Percentiles rank a stretch among this genome's conserved stretches.
These are phyloP conservation scores for Argyresthia goedartella DNA, from an alignment of 2,888 invertebrate species.

Conservation along the genomic window DNA sequence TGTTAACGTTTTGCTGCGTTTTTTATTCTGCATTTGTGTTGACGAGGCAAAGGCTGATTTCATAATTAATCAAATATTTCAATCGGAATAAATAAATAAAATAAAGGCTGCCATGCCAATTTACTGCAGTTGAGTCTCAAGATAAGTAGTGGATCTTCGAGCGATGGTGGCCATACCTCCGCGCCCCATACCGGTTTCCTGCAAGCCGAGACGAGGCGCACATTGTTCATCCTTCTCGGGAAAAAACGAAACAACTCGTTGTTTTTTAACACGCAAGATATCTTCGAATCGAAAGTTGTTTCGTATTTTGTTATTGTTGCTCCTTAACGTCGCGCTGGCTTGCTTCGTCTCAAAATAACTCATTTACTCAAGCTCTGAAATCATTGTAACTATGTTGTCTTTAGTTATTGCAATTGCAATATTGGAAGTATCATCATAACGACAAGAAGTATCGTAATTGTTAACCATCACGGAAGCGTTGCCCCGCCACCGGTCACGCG, in stretches of 20 bases:
- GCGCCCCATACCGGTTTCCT: conserved; percentile 52
- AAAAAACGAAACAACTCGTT: conserved; percentile 48
- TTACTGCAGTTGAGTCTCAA: too few species aligned
- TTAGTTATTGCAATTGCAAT: neutral
- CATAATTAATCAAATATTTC: neutral
- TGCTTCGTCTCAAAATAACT: neutral
- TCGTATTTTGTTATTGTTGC: conserved; percentile 5
- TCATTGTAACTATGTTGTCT: neutral
- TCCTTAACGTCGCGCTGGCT: neutral
- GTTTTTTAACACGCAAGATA: conserved; percentile 28
- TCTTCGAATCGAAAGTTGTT: conserved; percentile 9
- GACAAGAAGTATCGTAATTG: neutral
- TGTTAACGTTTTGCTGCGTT: neutral
- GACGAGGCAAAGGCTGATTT: too few species aligned
- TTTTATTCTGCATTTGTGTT: neutral
- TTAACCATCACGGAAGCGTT: conserved; percentile 25
- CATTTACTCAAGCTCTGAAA: neutral
- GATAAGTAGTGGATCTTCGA: neutral
- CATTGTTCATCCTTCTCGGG: conserved; percentile 58
- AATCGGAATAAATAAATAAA: neutral
- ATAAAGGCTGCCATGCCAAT: neutral
- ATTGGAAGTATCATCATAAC: neutral
- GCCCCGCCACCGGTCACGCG: conserved; percentile 38
- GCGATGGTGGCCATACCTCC: conserved; percentile 2
- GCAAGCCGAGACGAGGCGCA: conserved; percentile 30